phyloP scores from a whole-genome alignment of 2,113 vertebrate species.

The Phaetusa simplex region DNA sequence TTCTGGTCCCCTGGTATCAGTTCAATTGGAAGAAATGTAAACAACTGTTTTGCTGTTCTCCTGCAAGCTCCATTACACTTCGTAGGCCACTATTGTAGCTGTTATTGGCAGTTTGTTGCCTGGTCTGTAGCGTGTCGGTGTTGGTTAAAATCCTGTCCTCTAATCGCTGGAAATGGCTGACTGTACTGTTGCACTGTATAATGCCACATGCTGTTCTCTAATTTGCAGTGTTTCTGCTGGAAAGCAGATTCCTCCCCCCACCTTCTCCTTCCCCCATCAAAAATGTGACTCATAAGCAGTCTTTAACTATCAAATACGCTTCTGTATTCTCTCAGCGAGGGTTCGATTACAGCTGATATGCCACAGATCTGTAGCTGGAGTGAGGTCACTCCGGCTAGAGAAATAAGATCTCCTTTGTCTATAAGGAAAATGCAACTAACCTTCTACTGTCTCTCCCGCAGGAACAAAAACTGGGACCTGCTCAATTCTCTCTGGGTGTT shows the following conservation, averaged over 20 bases:
- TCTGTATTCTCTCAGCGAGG: constrained; percentile 55
- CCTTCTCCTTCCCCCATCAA: not conserved
- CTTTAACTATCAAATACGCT: constrained; percentile 54
- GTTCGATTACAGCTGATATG: constrained; percentile 51
- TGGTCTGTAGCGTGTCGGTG: not conserved
- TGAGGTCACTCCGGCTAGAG: constrained; percentile 56
- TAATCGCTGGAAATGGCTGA: not conserved
- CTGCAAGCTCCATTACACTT: not conserved
- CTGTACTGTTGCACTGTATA: constrained; percentile 11
- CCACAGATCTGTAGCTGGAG: constrained; percentile 52
- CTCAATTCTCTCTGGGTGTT: constrained; percentile 46
- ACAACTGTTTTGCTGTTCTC: not conserved
- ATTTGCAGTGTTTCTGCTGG: constrained; percentile 48
- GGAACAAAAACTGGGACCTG: constrained; percentile 64
- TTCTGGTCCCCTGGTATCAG: not conserved
- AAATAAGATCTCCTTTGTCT: constrained; percentile 61
- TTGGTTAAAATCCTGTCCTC: constrained; percentile 42
- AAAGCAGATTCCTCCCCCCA: constrained; percentile 33
- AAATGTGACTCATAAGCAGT: constrained; percentile 66
- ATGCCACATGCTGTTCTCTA: constrained; percentile 22
- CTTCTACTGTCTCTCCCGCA: constrained; percentile 70
- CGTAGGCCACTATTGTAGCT: not conserved
- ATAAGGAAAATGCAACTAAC: constrained; percentile 66
- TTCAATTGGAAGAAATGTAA: not conserved
- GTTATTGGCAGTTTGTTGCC: not conserved